Evolutionary conservation across 1,140 invertebrate species (phyloP).

Genomic region (Eumaeus atala): DNA sequence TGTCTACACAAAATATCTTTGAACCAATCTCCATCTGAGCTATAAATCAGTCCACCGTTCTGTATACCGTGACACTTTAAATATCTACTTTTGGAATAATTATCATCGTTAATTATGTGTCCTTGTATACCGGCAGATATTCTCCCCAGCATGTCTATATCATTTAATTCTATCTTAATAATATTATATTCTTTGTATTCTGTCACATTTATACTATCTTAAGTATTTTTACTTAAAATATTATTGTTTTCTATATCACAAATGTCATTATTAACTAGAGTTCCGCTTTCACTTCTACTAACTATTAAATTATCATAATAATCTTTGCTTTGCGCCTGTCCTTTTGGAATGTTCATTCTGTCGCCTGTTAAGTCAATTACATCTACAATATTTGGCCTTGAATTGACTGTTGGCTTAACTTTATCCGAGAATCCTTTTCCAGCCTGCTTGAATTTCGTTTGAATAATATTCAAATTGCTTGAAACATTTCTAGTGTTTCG

Average conservation of each 20-base stretch:
- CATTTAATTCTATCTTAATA: neutral
- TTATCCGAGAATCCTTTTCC: no score
- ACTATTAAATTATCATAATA: neutral
- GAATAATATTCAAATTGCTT: no score
- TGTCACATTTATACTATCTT: conserved; percentile 1
- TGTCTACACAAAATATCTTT: neutral
- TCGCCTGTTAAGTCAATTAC: no score
- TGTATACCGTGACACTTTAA: conserved; percentile 1
- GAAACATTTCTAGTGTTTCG: no score
- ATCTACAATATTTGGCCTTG: no score
- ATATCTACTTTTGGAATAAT: conserved; percentile 13
- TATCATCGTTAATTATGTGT: conserved; percentile 8
- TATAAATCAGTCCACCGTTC: neutral
- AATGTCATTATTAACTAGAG: neutral
- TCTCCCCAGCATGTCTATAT: neutral
- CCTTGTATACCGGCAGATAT: neutral
- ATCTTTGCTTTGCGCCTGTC: neutral
- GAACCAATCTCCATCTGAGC: neutral
- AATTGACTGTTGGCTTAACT: no score
- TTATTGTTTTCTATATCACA: conserved; percentile 7
- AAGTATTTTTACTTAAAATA: neutral
- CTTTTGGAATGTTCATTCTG: no score
- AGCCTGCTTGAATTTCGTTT: no score
- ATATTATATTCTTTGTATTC: conserved; percentile 3
- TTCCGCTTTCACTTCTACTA: neutral